Base-by-base conservation (phyloP, 2,888 invertebrate genomes). In the Sinopyrophorus schimmeli region DNA sequence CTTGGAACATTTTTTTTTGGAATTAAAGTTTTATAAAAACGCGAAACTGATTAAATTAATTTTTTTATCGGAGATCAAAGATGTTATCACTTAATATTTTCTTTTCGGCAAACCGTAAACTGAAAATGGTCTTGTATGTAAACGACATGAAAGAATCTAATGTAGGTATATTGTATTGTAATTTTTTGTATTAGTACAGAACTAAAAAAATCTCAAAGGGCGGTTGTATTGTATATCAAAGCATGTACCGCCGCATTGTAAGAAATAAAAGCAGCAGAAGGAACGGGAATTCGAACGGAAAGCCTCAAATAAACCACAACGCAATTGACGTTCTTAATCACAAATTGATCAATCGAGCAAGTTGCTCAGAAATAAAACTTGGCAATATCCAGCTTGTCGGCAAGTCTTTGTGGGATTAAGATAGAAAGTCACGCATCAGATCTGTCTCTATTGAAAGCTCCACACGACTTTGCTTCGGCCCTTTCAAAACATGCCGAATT, bases 341-440 rank as follows among this genome's bases (percentile, higher is more conserved):
- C 61, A 63, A 65, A 64, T 62, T 64, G 65, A 65, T 65, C 65
- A 64, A 64, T 65, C 65, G 61, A 63, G 61, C 55, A 57, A 55
- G 53, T 60, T 53, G 59, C 57, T 56, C 57, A 42, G 52, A 60
- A 61, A 61, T 60, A 61, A 64, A 64, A 64, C 62, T 65, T 64
- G 47, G 66, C 66, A 63, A 66, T 63, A 65, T 62, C 59, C 60
- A 55, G 40, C 38, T 47, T 47, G 54, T 50, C 60, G 58, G 58
- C 55, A 23, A 52, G 48, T 54, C 57, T 60, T 60, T 58, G 56
- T 52, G 58, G 62, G 64, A 66, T 68, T 68, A 65, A 65, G 65
- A 63, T 66, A 61, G 61, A 66, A 66, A 68, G 68, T 68, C 68
- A 68, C 65, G 68, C 66, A 66, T 62, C 50, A 55, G 51, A 51